A percentile compares a stretch with the other conserved stretches of the same genome.
phyloP scores from a whole-genome alignment of 2,888 invertebrate genomes.

The Pegoplata infirma region DNA sequence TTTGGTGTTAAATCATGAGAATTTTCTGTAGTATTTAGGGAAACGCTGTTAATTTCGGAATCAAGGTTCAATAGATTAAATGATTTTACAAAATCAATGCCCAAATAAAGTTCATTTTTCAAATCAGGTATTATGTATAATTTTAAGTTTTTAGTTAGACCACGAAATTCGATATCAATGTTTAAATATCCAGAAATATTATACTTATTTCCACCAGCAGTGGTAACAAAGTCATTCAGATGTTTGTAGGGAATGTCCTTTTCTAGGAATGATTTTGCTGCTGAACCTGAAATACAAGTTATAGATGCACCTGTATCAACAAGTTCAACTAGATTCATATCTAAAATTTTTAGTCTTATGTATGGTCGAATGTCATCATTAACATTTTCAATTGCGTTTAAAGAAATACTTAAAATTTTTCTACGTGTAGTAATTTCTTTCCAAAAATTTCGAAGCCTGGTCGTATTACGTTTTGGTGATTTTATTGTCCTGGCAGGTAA shows the following conservation, averaged over 20 bases:
- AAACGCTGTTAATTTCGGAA: background rate
- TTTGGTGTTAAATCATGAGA: background rate
- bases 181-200: background rate
- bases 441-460: background rate
- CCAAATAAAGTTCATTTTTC: background rate
- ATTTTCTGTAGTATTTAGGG: background rate
- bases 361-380: background rate
- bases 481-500: background rate
- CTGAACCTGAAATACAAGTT: background rate
- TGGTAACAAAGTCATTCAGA: background rate
- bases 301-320: slow-evolving; percentile 5
- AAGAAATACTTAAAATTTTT: background rate
- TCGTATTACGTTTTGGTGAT: no score
- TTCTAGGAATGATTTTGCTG: background rate
- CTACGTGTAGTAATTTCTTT: background rate
- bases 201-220: background rate
- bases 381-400: background rate
- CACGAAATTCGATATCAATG: background rate
- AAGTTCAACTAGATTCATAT: background rate
- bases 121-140: background rate
- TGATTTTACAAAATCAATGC: background rate
- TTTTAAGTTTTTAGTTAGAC: background rate
- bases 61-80: slow-evolving; percentile 1
- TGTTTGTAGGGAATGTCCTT: background rate
- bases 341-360: background rate